Evolutionary conservation across 2,113 vertebrate genomes (phyloP).

Genomic region (Rattus rattus): DNA sequence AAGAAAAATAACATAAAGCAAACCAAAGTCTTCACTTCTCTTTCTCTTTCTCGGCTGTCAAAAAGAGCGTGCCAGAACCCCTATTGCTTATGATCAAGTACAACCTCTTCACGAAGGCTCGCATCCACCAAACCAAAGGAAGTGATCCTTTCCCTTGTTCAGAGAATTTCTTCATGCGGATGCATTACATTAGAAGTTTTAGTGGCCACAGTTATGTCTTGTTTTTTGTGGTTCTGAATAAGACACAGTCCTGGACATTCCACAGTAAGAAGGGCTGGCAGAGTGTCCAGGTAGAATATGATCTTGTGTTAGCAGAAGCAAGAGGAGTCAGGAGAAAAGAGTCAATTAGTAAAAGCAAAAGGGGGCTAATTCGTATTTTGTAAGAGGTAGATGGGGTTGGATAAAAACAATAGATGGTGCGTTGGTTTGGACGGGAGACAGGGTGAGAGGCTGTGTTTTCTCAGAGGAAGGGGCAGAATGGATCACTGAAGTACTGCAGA

Average conservation of each 20-base stretch:
- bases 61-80: background rate
- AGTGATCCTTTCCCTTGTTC: background rate
- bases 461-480: background rate
- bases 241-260: background rate
- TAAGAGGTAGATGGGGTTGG: background rate
- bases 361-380: background rate
- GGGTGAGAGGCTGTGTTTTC: background rate
- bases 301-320: background rate
- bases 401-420: background rate
- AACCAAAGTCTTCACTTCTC: background rate
- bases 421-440: background rate
- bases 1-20: background rate
- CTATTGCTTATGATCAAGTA: background rate
- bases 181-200: background rate
- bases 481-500: background rate
- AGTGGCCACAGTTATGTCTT: background rate
- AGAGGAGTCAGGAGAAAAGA: background rate
- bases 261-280: background rate
- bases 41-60: slow-evolving; percentile 2
- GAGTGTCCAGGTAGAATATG: background rate
- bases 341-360: background rate
- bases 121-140: background rate
- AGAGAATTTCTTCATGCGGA: background rate
- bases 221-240: background rate
- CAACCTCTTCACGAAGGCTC: background rate